phyloP scores from a whole-genome alignment of 2,797 vertebrate species.

The Characodon lateralis region DNA sequence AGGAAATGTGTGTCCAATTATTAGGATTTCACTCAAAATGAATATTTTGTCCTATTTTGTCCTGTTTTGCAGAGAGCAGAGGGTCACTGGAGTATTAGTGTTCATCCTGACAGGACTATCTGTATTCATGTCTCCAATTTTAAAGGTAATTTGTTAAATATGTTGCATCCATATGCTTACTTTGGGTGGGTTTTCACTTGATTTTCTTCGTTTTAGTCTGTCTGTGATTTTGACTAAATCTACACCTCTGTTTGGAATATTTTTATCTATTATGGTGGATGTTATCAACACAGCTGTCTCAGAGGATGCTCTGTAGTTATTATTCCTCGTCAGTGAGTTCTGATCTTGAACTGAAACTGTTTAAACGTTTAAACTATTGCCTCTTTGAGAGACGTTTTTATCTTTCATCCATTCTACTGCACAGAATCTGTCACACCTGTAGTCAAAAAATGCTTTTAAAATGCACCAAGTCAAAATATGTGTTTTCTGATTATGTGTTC shows the following conservation, averaged over 20 bases:
- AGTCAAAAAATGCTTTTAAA: too few relatives aligned
- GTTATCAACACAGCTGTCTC: too few relatives aligned
- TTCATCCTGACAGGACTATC: conserved; percentile 96
- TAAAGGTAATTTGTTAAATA: conserved; percentile 85
- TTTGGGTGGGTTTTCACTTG: not conserved
- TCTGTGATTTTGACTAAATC: not conserved
- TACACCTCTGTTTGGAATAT: not conserved
- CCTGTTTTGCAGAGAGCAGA: conserved; percentile 87
- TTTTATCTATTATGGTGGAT: too few relatives aligned
- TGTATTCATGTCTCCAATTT: conserved; percentile 97
- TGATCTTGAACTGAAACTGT: too few relatives aligned
- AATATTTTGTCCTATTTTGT: not conserved
- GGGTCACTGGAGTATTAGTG: conserved; percentile 90
- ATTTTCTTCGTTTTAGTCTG: not conserved
- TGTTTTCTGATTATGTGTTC: too few relatives aligned
- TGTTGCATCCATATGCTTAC: not conserved
- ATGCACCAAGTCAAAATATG: too few relatives aligned
- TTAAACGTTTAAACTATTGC: too few relatives aligned
- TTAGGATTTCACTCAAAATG: not conserved
- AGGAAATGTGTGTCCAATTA: not conserved
- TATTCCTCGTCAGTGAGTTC: too few relatives aligned
- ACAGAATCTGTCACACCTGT: too few relatives aligned
- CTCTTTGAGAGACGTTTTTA: too few relatives aligned
- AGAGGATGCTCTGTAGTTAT: too few relatives aligned
- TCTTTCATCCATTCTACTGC: too few relatives aligned